phyloP scores from a whole-genome alignment of 2,797 vertebrate species.

The Ambastaia sidthimunki region DNA sequence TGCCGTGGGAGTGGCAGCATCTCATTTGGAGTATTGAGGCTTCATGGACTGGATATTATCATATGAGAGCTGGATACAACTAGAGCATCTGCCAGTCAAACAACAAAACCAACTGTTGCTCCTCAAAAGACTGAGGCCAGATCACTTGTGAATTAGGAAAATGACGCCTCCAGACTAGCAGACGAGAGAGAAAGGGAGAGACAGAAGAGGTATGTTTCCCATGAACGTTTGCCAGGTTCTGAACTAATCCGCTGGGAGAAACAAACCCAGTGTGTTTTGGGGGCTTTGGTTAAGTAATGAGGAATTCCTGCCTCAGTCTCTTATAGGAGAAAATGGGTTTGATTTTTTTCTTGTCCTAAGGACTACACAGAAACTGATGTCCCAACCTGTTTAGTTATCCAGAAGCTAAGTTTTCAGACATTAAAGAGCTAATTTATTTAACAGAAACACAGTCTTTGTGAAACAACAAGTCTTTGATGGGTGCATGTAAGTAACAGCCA shows the following conservation, averaged over 20 bases:
- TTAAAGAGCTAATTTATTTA: slow-evolving; percentile 13
- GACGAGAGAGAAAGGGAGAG: slow-evolving; percentile 31
- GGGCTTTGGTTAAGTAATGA: slow-evolving; percentile 59
- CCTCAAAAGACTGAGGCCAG: slow-evolving; percentile 47
- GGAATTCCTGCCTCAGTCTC: slow-evolving; percentile 57
- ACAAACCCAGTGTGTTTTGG: slow-evolving; percentile 58
- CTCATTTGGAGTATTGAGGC: slow-evolving; percentile 41
- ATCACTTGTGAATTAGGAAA: slow-evolving; percentile 55
- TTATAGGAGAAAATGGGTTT: slow-evolving; percentile 40
- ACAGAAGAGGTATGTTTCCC: slow-evolving; percentile 62
- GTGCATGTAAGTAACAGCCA: slow-evolving; percentile 11
- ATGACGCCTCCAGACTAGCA: slow-evolving; percentile 51
- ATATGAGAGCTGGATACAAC: slow-evolving; percentile 29
- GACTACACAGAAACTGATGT: neutral
- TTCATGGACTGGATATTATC: slow-evolving; percentile 53
- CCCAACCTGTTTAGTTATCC: slow-evolving; percentile 26
- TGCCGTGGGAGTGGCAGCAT: slow-evolving; percentile 32
- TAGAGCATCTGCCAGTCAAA: slow-evolving; percentile 45
- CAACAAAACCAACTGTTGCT: slow-evolving; percentile 49
- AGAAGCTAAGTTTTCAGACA: slow-evolving; percentile 16
- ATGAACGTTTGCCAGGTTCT: slow-evolving; percentile 65
- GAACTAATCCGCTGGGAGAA: slow-evolving; percentile 66
- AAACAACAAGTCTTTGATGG: slow-evolving; percentile 21
- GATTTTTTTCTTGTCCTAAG: slow-evolving; percentile 28
- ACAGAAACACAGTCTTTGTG: slow-evolving; percentile 28